Evolutionary conservation across 2,888 invertebrate species (phyloP), one percentile per base, ranked within the genome.

Genomic region (Ophion ellenae): DNA sequence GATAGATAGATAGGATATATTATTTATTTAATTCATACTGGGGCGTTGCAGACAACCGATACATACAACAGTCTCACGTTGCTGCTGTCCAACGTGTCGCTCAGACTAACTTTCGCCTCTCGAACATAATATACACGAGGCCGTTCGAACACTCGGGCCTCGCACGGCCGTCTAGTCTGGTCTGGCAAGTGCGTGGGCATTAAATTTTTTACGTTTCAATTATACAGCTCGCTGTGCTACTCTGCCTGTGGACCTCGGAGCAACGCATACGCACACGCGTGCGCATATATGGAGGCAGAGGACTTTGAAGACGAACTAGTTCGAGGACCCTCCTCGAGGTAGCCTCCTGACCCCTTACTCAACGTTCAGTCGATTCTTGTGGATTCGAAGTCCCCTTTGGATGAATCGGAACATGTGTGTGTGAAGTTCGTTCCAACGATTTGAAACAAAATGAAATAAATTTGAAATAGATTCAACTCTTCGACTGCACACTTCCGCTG

Each of bases 191-290:
- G 84, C 81, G 84, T 81, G 84, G 81, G 84, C 69, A 85, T 70
- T 85, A 75, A 40, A 85, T 85, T 85, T 85, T 85, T 85, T 81
- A 85, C 85, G 78, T 85, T 85, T 85, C 85, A 85, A 85, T 85
- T 85, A 85, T 85, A 85, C 78, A 47, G 57, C 77, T 81, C 77
- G 59, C 59, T 61, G 70, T 76, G 71, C 76, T 84, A 32, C 76
- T 81, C 81, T 47, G 61, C 64, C 69, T 69, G 66, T 74, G 74
- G 73, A 47, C 67, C 73, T 80, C 40, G 59, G 53, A 69, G 61
- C 28, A 69, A 63, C 70, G 70, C 66, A 75, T 66, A 66, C 57
- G 64, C 10, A 61, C 59, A 45, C 45, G 59, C 9, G 9, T 53
- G 53, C 14, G 47, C 36, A 69, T 64, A 66, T 4, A 66, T 24